Evolutionary conservation across 1,140 invertebrate genomes (phyloP).

Genomic region (Dinothrombium tinctorium): DNA sequence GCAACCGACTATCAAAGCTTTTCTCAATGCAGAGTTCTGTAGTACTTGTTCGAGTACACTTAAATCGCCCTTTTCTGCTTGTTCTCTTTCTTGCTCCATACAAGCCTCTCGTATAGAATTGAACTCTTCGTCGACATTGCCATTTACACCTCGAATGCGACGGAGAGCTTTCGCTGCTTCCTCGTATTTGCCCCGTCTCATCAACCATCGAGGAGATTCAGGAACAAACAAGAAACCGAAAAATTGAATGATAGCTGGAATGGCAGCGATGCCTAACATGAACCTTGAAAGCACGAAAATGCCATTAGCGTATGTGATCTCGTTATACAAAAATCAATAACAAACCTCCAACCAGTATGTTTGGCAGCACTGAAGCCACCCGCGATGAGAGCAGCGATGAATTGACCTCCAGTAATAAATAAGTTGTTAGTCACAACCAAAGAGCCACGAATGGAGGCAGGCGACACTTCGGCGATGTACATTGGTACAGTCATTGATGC

Average conservation of each 20-base stretch:
- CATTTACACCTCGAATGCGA: conserved; percentile 20
- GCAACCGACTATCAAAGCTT: conserved; percentile 32
- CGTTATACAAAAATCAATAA: no score
- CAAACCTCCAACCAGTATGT: no score
- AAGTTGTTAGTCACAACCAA: conserved; percentile 32
- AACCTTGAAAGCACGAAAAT: no score
- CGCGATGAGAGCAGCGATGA: conserved; percentile 29
- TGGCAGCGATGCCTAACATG: conserved; percentile 34
- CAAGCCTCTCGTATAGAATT: conserved; percentile 18
- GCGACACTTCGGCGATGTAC: conserved; percentile 34
- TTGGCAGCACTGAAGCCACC: conserved; percentile 27
- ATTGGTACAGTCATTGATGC: conserved; percentile 36
- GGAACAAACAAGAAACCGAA: conserved; percentile 35
- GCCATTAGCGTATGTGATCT: no score
- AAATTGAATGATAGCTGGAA: conserved; percentile 32
- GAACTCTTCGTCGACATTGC: conserved; percentile 19
- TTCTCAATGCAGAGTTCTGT: conserved; percentile 22
- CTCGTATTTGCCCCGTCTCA: conserved; percentile 17
- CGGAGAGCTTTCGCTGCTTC: conserved; percentile 24
- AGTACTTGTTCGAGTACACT: conserved; percentile 26
- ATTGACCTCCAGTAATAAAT: conserved; percentile 33
- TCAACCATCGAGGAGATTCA: conserved; percentile 34
- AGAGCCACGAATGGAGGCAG: conserved; percentile 27
- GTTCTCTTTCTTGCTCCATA: not conserved
- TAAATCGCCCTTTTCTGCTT: no score